phyloP scores from a whole-genome alignment of 2,797 vertebrate genomes.

The Sphaeramia orbicularis region DNA sequence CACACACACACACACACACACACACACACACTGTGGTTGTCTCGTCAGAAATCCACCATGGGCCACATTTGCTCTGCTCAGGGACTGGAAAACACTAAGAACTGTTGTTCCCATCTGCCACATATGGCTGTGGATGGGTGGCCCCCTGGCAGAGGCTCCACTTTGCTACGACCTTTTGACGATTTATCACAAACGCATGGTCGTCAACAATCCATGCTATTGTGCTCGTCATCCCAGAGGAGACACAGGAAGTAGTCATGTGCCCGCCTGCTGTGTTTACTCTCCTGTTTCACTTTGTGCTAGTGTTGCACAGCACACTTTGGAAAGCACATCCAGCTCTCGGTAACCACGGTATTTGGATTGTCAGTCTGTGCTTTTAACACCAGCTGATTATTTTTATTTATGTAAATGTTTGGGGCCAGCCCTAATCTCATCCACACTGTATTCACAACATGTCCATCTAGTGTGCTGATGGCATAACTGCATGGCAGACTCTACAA shows the following conservation, averaged over 20 bases:
- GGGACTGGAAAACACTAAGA: slow-evolving; percentile 39
- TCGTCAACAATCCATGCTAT: slow-evolving; percentile 43
- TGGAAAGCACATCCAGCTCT: slow-evolving; percentile 5
- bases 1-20: too few relatives aligned
- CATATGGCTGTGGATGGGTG: slow-evolving; percentile 48
- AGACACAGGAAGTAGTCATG: slow-evolving; percentile 45
- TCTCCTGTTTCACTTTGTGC: slow-evolving; percentile 26
- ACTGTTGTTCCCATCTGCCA: slow-evolving; percentile 48
- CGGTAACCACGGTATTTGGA: too few relatives aligned
- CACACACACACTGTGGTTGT: background rate
- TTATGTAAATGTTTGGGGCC: too few relatives aligned
- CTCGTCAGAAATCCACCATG: slow-evolving; percentile 18
- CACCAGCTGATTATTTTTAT: too few relatives aligned
- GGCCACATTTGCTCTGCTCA: slow-evolving; percentile 29
- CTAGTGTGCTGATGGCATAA: too few relatives aligned
- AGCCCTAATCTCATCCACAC: too few relatives aligned
- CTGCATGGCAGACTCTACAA: too few relatives aligned
- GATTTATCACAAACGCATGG: slow-evolving; percentile 38
- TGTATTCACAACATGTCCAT: too few relatives aligned
- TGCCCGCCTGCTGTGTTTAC: slow-evolving; percentile 36
- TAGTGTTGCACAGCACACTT: too few relatives aligned
- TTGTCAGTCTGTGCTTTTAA: too few relatives aligned
- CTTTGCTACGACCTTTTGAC: slow-evolving; percentile 34
- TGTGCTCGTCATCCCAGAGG: slow-evolving; percentile 42
- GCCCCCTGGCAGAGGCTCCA: slow-evolving; percentile 43